These are phyloP conservation scores for Rostratula benghalensis DNA, from an alignment of 2,113 vertebrate genomes.

Conservation along the genomic window DNA sequence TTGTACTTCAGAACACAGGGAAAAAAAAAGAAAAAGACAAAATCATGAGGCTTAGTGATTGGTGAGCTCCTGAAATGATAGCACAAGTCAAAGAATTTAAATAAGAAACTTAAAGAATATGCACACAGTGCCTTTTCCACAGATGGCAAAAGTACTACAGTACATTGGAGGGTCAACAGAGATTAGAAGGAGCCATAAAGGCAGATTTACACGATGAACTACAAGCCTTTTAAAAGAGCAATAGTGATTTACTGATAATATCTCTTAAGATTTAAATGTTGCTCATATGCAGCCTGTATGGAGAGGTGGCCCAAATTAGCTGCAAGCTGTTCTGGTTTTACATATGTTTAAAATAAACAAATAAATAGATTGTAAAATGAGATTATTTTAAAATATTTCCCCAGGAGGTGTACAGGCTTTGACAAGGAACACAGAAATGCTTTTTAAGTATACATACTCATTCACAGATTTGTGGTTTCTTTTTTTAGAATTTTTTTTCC, in stretches of 20 bases:
- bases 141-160: slow-evolving; percentile 9
- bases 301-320: slow-evolving; percentile 17
- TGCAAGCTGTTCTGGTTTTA: neutral
- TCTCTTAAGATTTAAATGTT: neutral
- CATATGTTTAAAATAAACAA: slow-evolving; percentile 27
- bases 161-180: neutral
- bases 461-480: neutral
- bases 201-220: neutral
- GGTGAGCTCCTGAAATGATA: neutral
- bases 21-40: neutral
- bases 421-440: neutral
- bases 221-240: neutral
- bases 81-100: slow-evolving; percentile 6
- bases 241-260: neutral
- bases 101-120: slow-evolving; percentile 21
- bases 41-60: slow-evolving; percentile 30
- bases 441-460: neutral
- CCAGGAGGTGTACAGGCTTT: neutral
- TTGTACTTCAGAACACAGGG: neutral
- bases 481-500: neutral
- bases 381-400: slow-evolving; percentile 28
- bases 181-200: neutral
- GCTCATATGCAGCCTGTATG: neutral
- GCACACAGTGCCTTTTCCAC: neutral
- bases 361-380: slow-evolving; percentile 26